Percentiles rank a stretch among this genome's conserved stretches.
Conservation (phyloP, 1,140 invertebrate genomes). For the Musca domestica region DNA sequence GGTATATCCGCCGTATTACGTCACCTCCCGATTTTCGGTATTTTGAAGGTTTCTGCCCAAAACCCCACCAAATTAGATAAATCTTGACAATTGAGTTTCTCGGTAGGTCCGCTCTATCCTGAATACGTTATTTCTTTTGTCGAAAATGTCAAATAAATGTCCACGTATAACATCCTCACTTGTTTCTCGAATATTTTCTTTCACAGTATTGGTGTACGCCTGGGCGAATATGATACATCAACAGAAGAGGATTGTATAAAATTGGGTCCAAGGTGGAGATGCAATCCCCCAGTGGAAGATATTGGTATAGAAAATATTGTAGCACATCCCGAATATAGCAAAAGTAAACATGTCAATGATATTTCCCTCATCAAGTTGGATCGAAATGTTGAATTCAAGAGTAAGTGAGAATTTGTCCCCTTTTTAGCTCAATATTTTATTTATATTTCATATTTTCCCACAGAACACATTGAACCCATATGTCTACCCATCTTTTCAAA, state of each 20-base stretch:
- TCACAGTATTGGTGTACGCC: slow-evolving; percentile 56
- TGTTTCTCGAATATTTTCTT: too few species aligned
- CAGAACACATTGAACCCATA: slow-evolving; percentile 43
- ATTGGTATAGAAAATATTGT: slow-evolving; percentile 59
- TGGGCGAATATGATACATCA: slow-evolving; percentile 63
- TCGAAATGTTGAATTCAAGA: slow-evolving; percentile 27
- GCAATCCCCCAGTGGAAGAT: slow-evolving; percentile 57
- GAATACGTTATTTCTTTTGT: too few species aligned
- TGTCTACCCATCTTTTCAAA: slow-evolving; percentile 38
- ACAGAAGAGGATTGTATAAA: slow-evolving; percentile 59
- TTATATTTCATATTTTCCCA: background rate
- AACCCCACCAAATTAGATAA: too few species aligned
- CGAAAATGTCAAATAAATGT: too few species aligned
- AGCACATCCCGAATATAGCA: slow-evolving; percentile 62
- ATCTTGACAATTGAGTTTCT: too few species aligned
- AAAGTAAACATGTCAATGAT: slow-evolving; percentile 61
- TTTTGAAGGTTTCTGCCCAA: too few species aligned
- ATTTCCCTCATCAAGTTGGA: slow-evolving; percentile 61
- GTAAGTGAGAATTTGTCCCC: slow-evolving; percentile 17
- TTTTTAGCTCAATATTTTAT: background rate
- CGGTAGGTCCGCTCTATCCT: too few species aligned
- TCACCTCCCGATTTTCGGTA: too few species aligned
- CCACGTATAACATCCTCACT: too few species aligned
- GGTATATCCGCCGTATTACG: too few species aligned
- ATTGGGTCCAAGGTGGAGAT: slow-evolving; percentile 33